Base-by-base conservation (phyloP, 1,140 invertebrate species). In the Rhysida immarginata region DNA sequence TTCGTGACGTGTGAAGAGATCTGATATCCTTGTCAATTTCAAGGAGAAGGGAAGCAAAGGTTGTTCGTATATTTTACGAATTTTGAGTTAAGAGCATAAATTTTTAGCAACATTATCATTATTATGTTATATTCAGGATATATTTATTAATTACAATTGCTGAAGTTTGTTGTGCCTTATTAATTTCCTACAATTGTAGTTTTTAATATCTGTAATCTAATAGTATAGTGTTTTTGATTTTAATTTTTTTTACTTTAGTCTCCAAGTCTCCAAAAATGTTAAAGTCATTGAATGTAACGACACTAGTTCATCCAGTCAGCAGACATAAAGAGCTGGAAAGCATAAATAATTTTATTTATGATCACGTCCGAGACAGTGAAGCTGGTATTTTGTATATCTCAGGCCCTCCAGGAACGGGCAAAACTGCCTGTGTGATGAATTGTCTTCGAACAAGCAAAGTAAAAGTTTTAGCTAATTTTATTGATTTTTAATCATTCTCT, bases 371-470 rank as follows among this genome's bases (percentile, higher is more conserved):
- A 0, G 74, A 77, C 0, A 71, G 80, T 59, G 75, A 72, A 41
- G 83, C 90, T 0, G 84, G 83, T 13, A 88, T 87, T 26, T 65
- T 97, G 16, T 98, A 97, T 68, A 80, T 98, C 26, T 95, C 91
- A 50, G 95, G 94, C 8, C 86, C 90, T 26, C 94, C 92, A 1
- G 95, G 95, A 14, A 98, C 94, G 18, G 95, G 95, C 1, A 96
- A 96, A 77, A 96, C 93, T 0, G 90, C 90, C 1, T 83, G 82
- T 59, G 70, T 96, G 18, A 81, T 80, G 2, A 75, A 83, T 48
- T 78, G 92, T 35, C 5, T 35, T 35, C 29, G 16, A 16, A 16
- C 16, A 35, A 35, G 29, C 16, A 35, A 35, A 35, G n/a, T 16
- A 35, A 8, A 35, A 35, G 16, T 35, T 35, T 35, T 35, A 16